phyloP scores from a whole-genome alignment of 92 coral and sea anemone genomes.

The Siderastrea radians region DNA sequence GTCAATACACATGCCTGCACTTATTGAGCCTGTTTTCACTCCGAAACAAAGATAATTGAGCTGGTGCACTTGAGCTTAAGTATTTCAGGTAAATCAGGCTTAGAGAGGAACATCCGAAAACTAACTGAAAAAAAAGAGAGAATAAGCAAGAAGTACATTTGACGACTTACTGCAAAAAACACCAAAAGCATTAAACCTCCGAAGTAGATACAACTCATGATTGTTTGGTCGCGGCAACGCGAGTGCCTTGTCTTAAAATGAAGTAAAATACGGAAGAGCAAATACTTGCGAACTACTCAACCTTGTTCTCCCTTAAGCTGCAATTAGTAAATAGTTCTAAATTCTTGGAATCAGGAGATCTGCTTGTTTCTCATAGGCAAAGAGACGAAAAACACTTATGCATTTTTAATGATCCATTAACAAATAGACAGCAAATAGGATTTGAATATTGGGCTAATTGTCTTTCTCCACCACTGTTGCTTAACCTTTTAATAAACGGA shows the following conservation, averaged over 20 bases:
- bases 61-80: background rate
- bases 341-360: constrained; percentile 3
- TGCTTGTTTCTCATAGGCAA: constrained; percentile 8
- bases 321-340: background rate
- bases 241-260: constrained; percentile 66
- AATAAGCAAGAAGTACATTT: background rate
- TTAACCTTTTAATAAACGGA: background rate
- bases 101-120: background rate
- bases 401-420: constrained; percentile 2
- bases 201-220: constrained; percentile 22
- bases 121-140: background rate
- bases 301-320: constrained; percentile 3
- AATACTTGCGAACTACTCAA: constrained; percentile 27
- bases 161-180: constrained; percentile 55
- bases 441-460: background rate
- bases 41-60: background rate
- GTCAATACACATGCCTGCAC: too few species aligned
- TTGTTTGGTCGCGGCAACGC: constrained; percentile 51
- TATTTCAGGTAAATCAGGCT: background rate
- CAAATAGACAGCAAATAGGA: background rate
- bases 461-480: background rate
- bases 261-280: constrained; percentile 1
- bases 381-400: background rate
- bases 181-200: constrained; percentile 27
- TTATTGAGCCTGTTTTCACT: background rate